These are phyloP conservation scores for Hirtodrosophila trivittata DNA, from an alignment of 2,888 invertebrate species.

Conservation along the genomic window DNA sequence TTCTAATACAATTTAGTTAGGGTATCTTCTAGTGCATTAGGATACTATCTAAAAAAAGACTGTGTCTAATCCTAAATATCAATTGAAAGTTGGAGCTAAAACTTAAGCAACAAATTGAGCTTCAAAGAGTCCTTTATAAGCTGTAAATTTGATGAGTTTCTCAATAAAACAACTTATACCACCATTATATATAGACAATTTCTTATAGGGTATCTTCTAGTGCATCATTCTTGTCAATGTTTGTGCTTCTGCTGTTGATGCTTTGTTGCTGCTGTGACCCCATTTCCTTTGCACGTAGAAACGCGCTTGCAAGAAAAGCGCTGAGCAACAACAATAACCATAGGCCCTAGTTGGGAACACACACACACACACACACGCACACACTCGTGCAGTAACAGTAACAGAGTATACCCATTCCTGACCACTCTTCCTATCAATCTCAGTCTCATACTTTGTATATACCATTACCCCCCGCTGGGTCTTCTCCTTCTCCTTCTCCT, in stretches of 20 bases:
- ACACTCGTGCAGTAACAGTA: not conserved
- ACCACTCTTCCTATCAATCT: conserved; percentile 14
- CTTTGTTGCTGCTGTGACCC: conserved; percentile 49
- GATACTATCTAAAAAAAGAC: no score
- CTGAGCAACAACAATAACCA: conserved; percentile 12
- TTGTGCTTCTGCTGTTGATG: conserved; percentile 28
- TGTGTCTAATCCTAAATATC: no score
- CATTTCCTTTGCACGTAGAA: conserved; percentile 60
- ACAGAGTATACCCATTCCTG: conserved; percentile 7
- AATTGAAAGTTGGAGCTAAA: conserved; percentile 4
- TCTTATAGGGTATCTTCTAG: conserved; percentile 13
- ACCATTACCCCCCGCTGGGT: not conserved
- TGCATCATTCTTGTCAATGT: not conserved
- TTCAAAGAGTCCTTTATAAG: no score
- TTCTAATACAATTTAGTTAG: no score
- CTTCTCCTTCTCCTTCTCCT: conserved; percentile 7
- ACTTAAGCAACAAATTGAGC: not conserved
- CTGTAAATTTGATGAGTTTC: no score
- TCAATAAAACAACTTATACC: no score
- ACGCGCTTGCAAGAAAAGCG: conserved; percentile 11
- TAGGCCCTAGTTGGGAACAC: conserved; percentile 8
- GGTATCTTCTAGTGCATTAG: no score
- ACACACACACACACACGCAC: not conserved
- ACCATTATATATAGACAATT: no score
- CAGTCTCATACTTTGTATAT: not conserved